Evolutionary conservation across 2,113 vertebrate genomes (phyloP).

Genomic region (Austrofundulus limnaeus): DNA sequence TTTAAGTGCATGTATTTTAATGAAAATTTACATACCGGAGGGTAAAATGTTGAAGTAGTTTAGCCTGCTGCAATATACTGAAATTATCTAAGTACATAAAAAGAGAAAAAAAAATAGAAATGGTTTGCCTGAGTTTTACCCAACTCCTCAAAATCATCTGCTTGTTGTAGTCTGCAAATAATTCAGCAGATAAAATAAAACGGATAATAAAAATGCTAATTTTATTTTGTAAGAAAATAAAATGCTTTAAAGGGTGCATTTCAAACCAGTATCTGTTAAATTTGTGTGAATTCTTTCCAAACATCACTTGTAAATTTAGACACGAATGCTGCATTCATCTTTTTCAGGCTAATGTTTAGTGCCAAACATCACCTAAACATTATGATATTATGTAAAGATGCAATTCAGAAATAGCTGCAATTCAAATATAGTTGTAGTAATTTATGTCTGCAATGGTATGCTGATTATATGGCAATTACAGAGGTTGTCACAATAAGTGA

Average conservation of each 20-base stretch:
- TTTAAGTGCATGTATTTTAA: slow-evolving; percentile 42
- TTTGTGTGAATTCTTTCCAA: not conserved
- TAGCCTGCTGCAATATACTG: not conserved
- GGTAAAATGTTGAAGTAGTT: slow-evolving; percentile 6
- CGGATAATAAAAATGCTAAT: not conserved
- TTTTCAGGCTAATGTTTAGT: too few relatives aligned
- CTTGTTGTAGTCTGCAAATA: not conserved
- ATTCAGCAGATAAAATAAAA: not conserved
- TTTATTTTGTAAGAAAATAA: not conserved
- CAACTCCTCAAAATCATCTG: not conserved
- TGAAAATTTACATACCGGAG: slow-evolving; percentile 37
- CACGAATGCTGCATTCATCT: too few relatives aligned
- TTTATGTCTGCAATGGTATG: too few relatives aligned
- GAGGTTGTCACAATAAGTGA: too few relatives aligned
- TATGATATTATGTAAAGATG: too few relatives aligned
- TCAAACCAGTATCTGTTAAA: not conserved
- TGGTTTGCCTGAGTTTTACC: not conserved
- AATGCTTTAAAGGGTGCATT: not conserved
- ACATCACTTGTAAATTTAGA: too few relatives aligned
- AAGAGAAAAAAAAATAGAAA: slow-evolving; percentile 9
- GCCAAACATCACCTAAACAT: too few relatives aligned
- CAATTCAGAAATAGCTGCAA: too few relatives aligned
- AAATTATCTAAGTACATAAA: slow-evolving; percentile 2
- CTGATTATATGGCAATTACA: too few relatives aligned
- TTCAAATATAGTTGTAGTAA: too few relatives aligned